A percentile compares a stretch with the other conserved stretches of the same genome.
Conservation (phyloP, 2,888 invertebrate genomes). For the Acronicta aceris region DNA sequence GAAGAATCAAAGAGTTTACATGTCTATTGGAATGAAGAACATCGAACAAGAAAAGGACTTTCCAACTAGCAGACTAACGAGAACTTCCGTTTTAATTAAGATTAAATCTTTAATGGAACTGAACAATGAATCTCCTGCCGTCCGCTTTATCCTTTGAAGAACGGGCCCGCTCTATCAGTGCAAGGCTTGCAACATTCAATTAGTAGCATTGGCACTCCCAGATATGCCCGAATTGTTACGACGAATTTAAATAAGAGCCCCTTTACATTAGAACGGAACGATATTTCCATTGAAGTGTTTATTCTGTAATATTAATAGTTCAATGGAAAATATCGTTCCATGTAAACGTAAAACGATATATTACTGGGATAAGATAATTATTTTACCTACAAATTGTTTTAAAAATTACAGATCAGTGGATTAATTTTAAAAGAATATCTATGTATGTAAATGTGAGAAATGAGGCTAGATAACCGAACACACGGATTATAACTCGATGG, state of each 20-base stretch:
- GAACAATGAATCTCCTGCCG: slow-evolving; percentile 36
- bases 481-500: too few species aligned
- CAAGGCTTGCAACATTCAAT: slow-evolving; percentile 26
- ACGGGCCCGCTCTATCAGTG: slow-evolving; percentile 34
- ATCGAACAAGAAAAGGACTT: too few species aligned
- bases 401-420: too few species aligned
- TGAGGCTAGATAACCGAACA: too few species aligned
- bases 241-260: not conserved
- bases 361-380: not conserved
- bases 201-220: slow-evolving; percentile 4
- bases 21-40: too few species aligned
- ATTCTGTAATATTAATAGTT: not conserved
- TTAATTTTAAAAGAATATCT: too few species aligned
- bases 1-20: too few species aligned
- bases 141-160: slow-evolving; percentile 44
- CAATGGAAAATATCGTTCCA: too few species aligned
- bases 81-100: slow-evolving; percentile 38
- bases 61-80: slow-evolving; percentile 13
- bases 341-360: not conserved
- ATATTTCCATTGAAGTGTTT: not conserved
- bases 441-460: too few species aligned
- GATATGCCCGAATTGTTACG: slow-evolving; percentile 1
- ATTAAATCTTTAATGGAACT: slow-evolving; percentile 43
- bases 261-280: not conserved
- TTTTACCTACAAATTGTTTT: too few species aligned